These are phyloP conservation scores for Lepus townsendii DNA, from an alignment of 2,797 vertebrate species.

Conservation along the genomic window DNA sequence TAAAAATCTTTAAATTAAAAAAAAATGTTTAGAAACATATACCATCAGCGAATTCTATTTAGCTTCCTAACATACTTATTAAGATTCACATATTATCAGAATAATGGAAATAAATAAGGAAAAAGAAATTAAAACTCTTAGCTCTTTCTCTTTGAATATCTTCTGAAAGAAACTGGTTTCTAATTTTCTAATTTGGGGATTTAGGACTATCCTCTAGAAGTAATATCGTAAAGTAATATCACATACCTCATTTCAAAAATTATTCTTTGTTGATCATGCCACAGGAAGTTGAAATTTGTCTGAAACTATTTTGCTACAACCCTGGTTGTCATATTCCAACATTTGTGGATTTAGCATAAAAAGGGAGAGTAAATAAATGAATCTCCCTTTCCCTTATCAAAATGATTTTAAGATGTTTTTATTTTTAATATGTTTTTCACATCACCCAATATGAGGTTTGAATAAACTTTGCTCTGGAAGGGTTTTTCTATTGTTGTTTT, in stretches of 20 bases:
- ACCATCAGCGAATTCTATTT: not conserved
- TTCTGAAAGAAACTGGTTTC: not conserved
- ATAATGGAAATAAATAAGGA: not conserved
- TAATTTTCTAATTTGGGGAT: not conserved
- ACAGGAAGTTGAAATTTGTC: not conserved
- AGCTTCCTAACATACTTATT: not conserved
- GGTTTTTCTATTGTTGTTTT: too few relatives aligned
- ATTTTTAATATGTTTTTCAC: too few relatives aligned
- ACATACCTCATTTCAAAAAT: not conserved
- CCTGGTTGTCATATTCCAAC: not conserved
- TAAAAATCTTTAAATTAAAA: not conserved
- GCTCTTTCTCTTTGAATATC: not conserved
- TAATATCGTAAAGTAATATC: slow-evolving; percentile 17
- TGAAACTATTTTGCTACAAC: not conserved
- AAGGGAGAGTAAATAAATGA: not conserved
- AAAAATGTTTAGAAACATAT: not conserved
- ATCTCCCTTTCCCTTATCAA: slow-evolving; percentile 1
- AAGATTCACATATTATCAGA: slow-evolving; percentile 7
- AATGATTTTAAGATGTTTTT: not conserved
- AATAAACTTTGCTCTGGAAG: too few relatives aligned
- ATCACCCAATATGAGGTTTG: too few relatives aligned
- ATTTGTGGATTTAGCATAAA: slow-evolving; percentile 7
- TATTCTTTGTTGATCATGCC: not conserved
- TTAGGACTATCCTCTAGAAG: not conserved
- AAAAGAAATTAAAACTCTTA: not conserved